phyloP scores from a whole-genome alignment of 2,797 vertebrate genomes.

The Poeciliopsis infans region DNA sequence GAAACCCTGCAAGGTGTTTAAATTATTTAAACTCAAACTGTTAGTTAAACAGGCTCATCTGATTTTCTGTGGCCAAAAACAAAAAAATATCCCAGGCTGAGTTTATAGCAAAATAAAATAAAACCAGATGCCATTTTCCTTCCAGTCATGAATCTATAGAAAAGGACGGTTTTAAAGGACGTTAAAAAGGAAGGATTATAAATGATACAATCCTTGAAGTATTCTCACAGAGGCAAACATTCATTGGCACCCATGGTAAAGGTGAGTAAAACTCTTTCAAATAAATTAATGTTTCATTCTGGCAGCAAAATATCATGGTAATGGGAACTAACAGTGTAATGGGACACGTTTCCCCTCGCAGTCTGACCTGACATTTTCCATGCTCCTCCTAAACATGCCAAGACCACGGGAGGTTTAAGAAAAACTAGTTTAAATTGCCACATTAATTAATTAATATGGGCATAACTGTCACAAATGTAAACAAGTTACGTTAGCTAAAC shows the following conservation, averaged over 20 bases:
- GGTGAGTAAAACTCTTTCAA: not conserved
- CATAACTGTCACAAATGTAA: not conserved
- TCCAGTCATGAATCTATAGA: constrained; percentile 7
- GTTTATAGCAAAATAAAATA: not conserved
- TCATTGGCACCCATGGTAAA: not conserved
- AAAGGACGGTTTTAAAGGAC: constrained; percentile 39
- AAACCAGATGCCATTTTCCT: not conserved
- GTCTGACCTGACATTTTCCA: too few species aligned
- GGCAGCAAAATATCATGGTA: not conserved
- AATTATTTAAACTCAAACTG: not conserved
- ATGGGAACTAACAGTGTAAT: too few species aligned
- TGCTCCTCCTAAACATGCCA: too few species aligned
- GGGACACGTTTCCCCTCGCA: too few species aligned
- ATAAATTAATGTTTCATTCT: not conserved
- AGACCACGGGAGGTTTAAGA: too few species aligned
- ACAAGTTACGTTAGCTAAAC: not conserved
- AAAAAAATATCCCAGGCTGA: not conserved
- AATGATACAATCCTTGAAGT: constrained; percentile 27
- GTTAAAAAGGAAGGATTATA: constrained; percentile 35
- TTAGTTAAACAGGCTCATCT: constrained; percentile 16
- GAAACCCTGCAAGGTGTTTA: constrained; percentile 13
- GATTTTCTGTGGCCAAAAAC: constrained; percentile 8
- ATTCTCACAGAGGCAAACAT: not conserved
- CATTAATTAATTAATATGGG: too few species aligned
- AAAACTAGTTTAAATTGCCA: too few species aligned